Evolutionary conservation across 2,888 invertebrate species (phyloP).

Genomic region (Lasioglossum lativentre): DNA sequence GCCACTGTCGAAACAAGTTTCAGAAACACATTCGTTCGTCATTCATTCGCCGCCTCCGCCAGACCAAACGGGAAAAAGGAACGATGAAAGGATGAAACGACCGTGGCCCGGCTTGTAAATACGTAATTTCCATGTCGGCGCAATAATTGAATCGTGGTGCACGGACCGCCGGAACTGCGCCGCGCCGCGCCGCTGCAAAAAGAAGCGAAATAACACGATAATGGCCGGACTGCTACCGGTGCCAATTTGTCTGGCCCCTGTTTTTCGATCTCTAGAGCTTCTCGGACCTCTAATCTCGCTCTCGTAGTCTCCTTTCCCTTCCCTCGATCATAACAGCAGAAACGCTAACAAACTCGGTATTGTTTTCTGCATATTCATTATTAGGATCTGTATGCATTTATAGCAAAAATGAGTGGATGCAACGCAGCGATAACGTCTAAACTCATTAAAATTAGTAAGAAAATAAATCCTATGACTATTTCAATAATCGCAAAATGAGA

Average conservation of each 20-base stretch:
- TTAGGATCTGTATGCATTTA: too few relatives aligned
- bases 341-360: not conserved
- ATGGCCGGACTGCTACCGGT: not conserved
- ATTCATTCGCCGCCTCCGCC: conserved; percentile 63
- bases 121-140: conserved; percentile 64
- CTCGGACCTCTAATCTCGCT: not conserved
- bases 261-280: not conserved
- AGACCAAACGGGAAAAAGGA: conserved; percentile 22
- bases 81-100: conserved; percentile 46
- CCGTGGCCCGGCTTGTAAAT: conserved; percentile 49
- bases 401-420: too few relatives aligned
- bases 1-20: conserved; percentile 76
- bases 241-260: conserved; percentile 10
- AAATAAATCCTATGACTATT: too few relatives aligned
- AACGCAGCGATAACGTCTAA: too few relatives aligned
- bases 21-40: conserved; percentile 65
- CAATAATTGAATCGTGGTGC: conserved; percentile 63
- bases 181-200: not conserved
- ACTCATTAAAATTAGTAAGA: too few relatives aligned
- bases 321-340: too few relatives aligned
- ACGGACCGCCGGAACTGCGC: conserved; percentile 14
- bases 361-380: too few relatives aligned
- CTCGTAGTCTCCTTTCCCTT: not conserved
- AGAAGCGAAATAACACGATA: conserved; percentile 29
- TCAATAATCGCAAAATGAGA: not conserved